Conservation (phyloP, 2,113 vertebrate species). For the Psilopsiagon aurifrons region DNA sequence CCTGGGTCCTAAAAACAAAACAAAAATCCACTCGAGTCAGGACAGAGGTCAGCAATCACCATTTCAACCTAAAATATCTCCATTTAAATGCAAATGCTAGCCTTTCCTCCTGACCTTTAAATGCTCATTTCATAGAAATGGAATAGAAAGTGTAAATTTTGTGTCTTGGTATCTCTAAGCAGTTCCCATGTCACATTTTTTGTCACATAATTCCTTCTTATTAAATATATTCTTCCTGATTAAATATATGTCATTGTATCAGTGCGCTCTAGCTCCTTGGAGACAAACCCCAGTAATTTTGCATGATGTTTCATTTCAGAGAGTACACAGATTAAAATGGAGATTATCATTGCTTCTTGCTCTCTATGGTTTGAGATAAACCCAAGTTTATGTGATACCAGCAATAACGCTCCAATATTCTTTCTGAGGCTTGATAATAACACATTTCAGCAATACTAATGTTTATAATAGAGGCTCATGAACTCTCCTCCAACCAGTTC, state of each 20-base stretch:
- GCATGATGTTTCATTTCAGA: constrained; percentile 35
- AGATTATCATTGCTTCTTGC: constrained; percentile 21
- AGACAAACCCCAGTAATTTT: constrained; percentile 24
- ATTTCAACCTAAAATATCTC: constrained; percentile 77
- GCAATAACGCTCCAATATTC: background rate
- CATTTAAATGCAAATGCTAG: constrained; percentile 84
- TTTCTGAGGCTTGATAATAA: background rate
- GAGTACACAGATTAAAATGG: constrained; percentile 41
- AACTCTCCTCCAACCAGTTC: background rate
- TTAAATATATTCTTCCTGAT: constrained; percentile 39
- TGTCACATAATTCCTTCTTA: constrained; percentile 34
- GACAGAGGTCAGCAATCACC: constrained; percentile 65
- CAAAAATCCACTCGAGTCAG: constrained; percentile 32
- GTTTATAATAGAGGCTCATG: background rate
- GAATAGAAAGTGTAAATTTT: constrained; percentile 72
- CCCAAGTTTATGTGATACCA: background rate
- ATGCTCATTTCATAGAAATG: constrained; percentile 71
- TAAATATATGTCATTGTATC: constrained; percentile 40
- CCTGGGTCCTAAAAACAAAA: constrained; percentile 23
- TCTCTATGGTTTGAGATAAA: constrained; percentile 30
- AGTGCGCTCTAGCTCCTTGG: background rate
- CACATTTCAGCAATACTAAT: background rate
- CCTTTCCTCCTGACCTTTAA: constrained; percentile 80
- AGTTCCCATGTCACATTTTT: constrained; percentile 35
- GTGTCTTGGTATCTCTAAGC: constrained; percentile 53